Evolutionary conservation across 2,113 vertebrate species (phyloP).

Genomic region (Heteronetta atricapilla): DNA sequence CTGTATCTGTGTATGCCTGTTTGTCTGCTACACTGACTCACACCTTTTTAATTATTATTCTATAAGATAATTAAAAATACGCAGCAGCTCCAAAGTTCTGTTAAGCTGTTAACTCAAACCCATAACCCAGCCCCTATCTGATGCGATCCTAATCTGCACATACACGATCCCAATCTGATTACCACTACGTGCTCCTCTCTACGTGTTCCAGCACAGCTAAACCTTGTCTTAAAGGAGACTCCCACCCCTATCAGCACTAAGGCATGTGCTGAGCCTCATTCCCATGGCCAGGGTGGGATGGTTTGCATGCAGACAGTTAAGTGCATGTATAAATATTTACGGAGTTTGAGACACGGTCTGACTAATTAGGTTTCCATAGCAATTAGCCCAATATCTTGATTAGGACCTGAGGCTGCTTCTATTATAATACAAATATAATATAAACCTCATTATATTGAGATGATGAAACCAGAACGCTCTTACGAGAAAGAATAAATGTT

Average conservation of each 20-base stretch:
- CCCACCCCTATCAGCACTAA: slow-evolving; percentile 16
- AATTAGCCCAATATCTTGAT: slow-evolving; percentile 67
- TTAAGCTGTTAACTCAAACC: not conserved
- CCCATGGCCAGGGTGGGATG: slow-evolving; percentile 34
- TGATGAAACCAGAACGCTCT: slow-evolving; percentile 53
- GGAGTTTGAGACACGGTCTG: slow-evolving; percentile 41
- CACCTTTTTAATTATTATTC: not conserved
- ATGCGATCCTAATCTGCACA: not conserved
- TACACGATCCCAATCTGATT: not conserved
- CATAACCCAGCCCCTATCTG: not conserved
- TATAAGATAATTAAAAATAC: not conserved
- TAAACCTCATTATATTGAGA: slow-evolving; percentile 49
- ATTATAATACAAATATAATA: slow-evolving; percentile 51
- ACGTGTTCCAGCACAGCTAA: slow-evolving; percentile 13
- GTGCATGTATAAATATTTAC: slow-evolving; percentile 63
- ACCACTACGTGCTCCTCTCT: not conserved
- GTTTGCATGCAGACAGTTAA: slow-evolving; percentile 15
- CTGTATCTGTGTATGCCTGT: not conserved
- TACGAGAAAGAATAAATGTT: slow-evolving; percentile 25
- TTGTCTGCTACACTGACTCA: not conserved
- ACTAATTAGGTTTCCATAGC: slow-evolving; percentile 66
- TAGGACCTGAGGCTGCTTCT: slow-evolving; percentile 58
- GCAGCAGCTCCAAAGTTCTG: not conserved
- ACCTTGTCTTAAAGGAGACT: not conserved
- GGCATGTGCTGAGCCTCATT: slow-evolving; percentile 5